Evolutionary conservation across 2,113 vertebrate species (phyloP).

Genomic region (Gymnocephalus cernua): DNA sequence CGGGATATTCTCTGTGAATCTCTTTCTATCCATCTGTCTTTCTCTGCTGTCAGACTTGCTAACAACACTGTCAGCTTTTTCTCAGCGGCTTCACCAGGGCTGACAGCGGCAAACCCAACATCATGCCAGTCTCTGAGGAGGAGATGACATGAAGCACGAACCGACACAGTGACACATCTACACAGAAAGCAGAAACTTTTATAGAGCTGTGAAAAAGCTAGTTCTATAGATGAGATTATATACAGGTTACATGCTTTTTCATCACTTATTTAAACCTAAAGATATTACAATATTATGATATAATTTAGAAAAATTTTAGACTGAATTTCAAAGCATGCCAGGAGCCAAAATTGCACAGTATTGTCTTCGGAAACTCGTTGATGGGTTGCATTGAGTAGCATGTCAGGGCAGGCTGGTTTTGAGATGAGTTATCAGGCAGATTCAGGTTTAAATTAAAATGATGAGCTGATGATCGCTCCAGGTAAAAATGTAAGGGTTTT

Average conservation of each 20-base stretch:
- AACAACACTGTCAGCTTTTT: constrained; percentile 64
- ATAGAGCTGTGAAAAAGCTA: not conserved
- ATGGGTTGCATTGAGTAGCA: not conserved
- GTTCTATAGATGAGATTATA: not conserved
- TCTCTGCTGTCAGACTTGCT: constrained; percentile 57
- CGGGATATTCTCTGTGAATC: constrained; percentile 25
- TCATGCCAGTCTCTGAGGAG: constrained; percentile 36
- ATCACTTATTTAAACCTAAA: not conserved
- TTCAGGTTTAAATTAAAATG: not conserved
- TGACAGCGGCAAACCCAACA: constrained; percentile 56
- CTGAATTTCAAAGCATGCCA: not conserved
- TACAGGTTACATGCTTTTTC: not conserved
- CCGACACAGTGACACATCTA: constrained; percentile 7
- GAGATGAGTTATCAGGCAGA: not conserved
- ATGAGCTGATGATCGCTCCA: not conserved
- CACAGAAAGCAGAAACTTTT: constrained; percentile 1
- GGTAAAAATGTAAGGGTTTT: not conserved
- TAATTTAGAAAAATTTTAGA: not conserved
- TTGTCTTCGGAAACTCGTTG: not conserved
- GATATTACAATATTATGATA: not conserved
- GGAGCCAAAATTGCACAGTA: not conserved
- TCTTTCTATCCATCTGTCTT: constrained; percentile 29
- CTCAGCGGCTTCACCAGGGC: constrained; percentile 28
- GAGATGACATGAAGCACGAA: constrained; percentile 11
- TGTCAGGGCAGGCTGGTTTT: not conserved